These are phyloP conservation scores for Gymnocephalus cernua DNA, from an alignment of 2,113 vertebrate species.

Conservation along the genomic window DNA sequence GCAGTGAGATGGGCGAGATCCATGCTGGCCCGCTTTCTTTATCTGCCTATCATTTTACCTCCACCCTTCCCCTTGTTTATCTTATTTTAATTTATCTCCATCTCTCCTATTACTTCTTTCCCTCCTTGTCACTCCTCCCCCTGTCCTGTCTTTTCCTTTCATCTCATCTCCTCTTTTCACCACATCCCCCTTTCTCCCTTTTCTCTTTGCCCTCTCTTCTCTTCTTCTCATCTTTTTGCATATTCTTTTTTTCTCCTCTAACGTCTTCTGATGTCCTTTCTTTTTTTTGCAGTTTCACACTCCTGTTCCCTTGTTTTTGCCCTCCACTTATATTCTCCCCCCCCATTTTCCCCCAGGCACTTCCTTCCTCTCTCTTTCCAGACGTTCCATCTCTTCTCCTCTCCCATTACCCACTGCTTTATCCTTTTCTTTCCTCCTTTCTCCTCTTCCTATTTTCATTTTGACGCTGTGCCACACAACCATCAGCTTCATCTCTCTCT, in stretches of 20 bases:
- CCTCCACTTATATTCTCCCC: not conserved
- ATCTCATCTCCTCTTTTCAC: not conserved
- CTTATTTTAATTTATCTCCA: not conserved
- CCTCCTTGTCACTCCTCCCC: not conserved
- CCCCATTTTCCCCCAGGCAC: not conserved
- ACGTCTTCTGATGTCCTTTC: not conserved
- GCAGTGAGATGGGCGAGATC: no score
- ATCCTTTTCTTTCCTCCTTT: not conserved
- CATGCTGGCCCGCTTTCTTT: no score
- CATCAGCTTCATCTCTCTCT: not conserved
- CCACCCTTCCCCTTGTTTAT: not conserved
- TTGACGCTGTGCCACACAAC: not conserved
- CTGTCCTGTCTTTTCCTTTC: not conserved
- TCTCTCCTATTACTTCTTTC: not conserved
- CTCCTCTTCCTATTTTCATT: slow-evolving; percentile 1
- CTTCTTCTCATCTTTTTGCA: not conserved
- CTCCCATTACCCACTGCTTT: not conserved
- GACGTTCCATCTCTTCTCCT: not conserved
- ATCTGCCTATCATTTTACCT: not conserved
- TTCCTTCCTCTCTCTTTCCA: not conserved
- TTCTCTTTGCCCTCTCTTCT: not conserved
- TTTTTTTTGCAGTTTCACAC: not conserved
- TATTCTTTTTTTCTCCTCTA: not conserved
- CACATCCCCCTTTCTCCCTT: not conserved
- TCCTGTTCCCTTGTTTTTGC: not conserved